Evolutionary conservation across 2,888 invertebrate genomes (phyloP).

Genomic region (Unio delphinus): DNA sequence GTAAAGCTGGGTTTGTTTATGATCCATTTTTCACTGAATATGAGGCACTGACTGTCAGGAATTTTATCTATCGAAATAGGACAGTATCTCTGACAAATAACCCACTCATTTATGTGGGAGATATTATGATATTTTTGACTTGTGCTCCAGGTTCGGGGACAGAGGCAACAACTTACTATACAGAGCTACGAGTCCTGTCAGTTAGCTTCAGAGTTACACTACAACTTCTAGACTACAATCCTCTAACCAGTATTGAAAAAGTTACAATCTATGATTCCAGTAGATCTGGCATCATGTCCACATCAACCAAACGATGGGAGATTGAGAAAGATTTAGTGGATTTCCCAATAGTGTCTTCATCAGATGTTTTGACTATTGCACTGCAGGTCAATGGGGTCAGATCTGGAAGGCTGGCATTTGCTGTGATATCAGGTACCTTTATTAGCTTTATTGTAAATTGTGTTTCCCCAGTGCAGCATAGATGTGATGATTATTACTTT

Average conservation of each 20-base stretch:
- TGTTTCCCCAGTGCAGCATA: background rate
- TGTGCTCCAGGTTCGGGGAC: conserved; percentile 35
- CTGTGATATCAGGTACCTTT: conserved; percentile 62
- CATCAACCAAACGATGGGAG: conserved; percentile 40
- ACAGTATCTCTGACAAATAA: conserved; percentile 34
- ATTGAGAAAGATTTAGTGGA: conserved; percentile 84
- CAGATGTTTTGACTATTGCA: conserved; percentile 64
- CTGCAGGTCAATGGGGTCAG: conserved; percentile 56
- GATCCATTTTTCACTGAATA: conserved; percentile 85
- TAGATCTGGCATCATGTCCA: conserved; percentile 9
- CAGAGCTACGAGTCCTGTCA: conserved; percentile 32
- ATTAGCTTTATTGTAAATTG: background rate
- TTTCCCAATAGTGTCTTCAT: conserved; percentile 89
- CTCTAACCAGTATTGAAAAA: conserved; percentile 60
- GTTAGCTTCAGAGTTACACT: conserved; percentile 46
- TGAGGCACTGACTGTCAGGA: conserved; percentile 65
- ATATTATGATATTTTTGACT: conserved; percentile 51
- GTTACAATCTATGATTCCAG: conserved; percentile 59
- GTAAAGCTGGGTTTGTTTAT: conserved; percentile 90
- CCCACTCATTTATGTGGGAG: conserved; percentile 19
- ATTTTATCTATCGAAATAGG: conserved; percentile 49
- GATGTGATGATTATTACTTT: background rate
- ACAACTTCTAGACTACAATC: conserved; percentile 68
- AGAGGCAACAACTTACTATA: conserved; percentile 38
- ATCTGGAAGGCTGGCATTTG: conserved; percentile 66